These are phyloP conservation scores for Dendrolimus houi DNA, from an alignment of 2,888 invertebrate genomes.

Conservation along the genomic window DNA sequence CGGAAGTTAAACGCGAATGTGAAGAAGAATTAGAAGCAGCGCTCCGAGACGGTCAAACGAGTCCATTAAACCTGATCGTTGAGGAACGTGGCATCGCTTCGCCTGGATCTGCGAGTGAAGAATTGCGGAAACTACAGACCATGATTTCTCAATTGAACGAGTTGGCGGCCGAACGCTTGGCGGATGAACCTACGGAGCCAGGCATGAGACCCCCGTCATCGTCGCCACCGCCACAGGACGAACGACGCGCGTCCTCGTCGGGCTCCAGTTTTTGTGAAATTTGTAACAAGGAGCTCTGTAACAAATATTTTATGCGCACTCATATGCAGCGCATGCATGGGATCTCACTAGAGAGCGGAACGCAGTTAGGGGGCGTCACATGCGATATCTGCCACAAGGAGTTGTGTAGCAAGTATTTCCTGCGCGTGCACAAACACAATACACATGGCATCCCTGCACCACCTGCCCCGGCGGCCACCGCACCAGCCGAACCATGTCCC, in stretches of 20 bases:
- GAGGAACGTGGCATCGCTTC: constrained; percentile 78
- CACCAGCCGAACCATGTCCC: constrained; percentile 79
- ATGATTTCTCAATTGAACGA: constrained; percentile 94
- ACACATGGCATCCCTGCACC: constrained; percentile 97
- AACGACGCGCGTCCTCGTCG: constrained; percentile 74
- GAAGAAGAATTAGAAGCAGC: constrained; percentile 59
- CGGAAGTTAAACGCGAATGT: constrained; percentile 72
- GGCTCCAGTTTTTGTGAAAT: constrained; percentile 96
- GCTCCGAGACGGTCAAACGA: constrained; percentile 80
- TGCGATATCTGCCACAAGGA: constrained; percentile 99
- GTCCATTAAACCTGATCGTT: constrained; percentile 87
- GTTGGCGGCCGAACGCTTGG: constrained; percentile 77
- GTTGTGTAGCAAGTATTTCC: constrained; percentile 97
- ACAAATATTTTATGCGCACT: constrained; percentile 99
- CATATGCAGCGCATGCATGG: constrained; percentile 99
- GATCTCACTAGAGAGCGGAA: constrained; percentile 94
- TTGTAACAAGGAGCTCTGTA: constrained; percentile 98
- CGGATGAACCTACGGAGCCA: constrained; percentile 45
- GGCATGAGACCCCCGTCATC: constrained; percentile 48
- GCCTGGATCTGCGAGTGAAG: constrained; percentile 84
- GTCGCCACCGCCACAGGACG: constrained; percentile 57
- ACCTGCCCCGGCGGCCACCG: constrained; percentile 74
- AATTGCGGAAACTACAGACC: constrained; percentile 90
- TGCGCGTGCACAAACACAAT: constrained; percentile 98
- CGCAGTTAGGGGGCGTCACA: constrained; percentile 94